A percentile compares a stretch with the other conserved stretches of the same genome.
Evolutionary conservation across 2,113 vertebrate species (phyloP).

Genomic region (Ageneiosus marmoratus): DNA sequence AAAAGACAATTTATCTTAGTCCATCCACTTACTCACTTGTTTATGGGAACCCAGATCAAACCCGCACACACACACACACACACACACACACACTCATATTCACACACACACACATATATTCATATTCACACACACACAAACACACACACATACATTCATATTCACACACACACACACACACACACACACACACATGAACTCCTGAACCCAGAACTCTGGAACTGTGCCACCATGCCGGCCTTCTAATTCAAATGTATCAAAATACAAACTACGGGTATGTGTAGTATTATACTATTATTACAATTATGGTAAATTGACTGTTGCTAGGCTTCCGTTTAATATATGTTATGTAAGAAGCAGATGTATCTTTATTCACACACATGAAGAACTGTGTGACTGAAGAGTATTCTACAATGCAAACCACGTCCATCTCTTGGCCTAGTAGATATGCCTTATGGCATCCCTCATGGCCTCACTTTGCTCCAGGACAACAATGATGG

Average conservation of each 20-base stretch:
- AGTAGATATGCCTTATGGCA: constrained; percentile 19
- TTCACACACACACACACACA: neutral
- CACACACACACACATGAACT: neutral
- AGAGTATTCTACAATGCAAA: constrained; percentile 16
- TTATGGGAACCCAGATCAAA: neutral
- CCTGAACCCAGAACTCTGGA: neutral
- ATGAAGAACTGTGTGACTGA: constrained; percentile 29
- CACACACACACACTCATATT: neutral
- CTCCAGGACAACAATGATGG: constrained; percentile 27
- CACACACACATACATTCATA: neutral
- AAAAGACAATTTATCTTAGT: neutral
- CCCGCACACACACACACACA: neutral
- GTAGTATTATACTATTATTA: no score
- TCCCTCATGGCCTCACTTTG: constrained; percentile 4
- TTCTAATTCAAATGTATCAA: neutral
- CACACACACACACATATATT: neutral
- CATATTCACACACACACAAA: neutral
- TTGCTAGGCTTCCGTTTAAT: neutral
- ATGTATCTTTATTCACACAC: constrained; percentile 6
- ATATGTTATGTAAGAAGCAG: neutral
- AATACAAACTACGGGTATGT: neutral
- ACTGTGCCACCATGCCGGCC: neutral
- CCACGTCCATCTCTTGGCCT: constrained; percentile 29
- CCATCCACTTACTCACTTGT: neutral
- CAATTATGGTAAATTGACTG: neutral